Evolutionary conservation across 2,888 invertebrate genomes (phyloP), one percentile per base, ranked within the genome.

Genomic region (Nasonia oneida): DNA sequence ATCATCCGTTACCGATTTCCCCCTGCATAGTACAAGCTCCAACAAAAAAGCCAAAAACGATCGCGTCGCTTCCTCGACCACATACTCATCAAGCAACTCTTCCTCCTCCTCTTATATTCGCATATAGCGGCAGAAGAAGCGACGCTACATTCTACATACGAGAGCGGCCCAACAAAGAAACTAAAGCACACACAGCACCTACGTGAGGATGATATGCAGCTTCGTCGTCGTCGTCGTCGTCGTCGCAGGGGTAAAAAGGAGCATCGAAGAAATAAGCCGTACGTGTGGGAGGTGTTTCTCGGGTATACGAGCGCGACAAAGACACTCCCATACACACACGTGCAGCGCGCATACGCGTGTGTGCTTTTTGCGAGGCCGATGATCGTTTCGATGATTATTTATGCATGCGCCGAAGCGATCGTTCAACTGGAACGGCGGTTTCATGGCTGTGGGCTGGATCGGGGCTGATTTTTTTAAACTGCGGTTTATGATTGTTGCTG

Each of bases 341-440:
- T 23, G 74, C 14, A 5, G 61, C 15, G 23, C 15, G 57, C 18
- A 15, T 53, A 23, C 23, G 53, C 2, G 57, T n/a, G 57, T 61
- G 64, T 67, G 33, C n/a, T 29, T 61, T 61, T 61, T 61, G 57
- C 57, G 29, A 29, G 33, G 67, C 29, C 23, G 85, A 80, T 80
- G 85, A 80, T 80, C 81, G 81, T 84, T 84, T 75, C 80, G 86
- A 23, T 23, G 50, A 87, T 88, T 88, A 86, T 89, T 88, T 87
- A 89, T 89, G 88, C 89, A 87, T 88, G 47, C 73, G 42, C 71
- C 77, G 87, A 78, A 74, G 85, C 85, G 87, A 83, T 82, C 88
- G 87, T 77, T 88, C 87, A 88, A 87, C 88, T 88, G 89, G 88
- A 89, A 89, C 88, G 39, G 33, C 42, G 18, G 1, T 1, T 29